Base-by-base conservation (phyloP, 1,140 invertebrate species). In the Ridgeia piscesae region DNA sequence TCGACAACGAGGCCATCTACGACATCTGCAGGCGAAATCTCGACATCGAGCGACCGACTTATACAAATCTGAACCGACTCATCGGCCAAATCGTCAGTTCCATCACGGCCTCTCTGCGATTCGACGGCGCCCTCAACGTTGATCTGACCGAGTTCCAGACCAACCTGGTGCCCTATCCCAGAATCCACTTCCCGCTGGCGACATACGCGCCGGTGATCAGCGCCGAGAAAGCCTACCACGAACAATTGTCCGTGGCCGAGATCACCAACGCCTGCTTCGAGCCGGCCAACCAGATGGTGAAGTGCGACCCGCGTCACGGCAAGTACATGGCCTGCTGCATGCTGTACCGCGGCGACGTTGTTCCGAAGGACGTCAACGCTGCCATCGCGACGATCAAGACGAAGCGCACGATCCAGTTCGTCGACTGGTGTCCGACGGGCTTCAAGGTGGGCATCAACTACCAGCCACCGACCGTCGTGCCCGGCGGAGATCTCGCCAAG, bases 381-480 rank as follows among this genome's bases (percentile, higher is more conserved):
- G 58, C 58, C 27, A 77, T 77, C 58, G 58, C 58, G 2, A 77
- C 58, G 17, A 77, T 77, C 58, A 77, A 77, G 58, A 77, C 58
- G 58, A 77, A 77, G 58, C 58, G 58, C 58, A 77, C 58, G 17
- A 77, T 77, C 58, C 58, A 77, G 58, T 77, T 77, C 4, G 58
- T 77, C 4, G 58, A 77, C 58, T 77, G 58, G 58, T 77, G 58
- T 77, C 58, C 58, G 58, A 77, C 58, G 11, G 58, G 58, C 58
- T 77, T 77, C 58, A 77, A 77, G 58, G 58, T 77, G 58, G 58
- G 58, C 58, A 77, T 77, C 58, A 77, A 77, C 58, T 77, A 77
- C 58, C 58, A 77, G 58, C 58, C 58, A 77, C 58, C 58, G 58
- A 77, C 58, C 58, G 58, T 77, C 58, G 58, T 77, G 58, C 58